These are phyloP conservation scores for Halocynthia roretzi DNA, from an alignment of 23 tunicate genomes.

Conservation along the genomic window DNA sequence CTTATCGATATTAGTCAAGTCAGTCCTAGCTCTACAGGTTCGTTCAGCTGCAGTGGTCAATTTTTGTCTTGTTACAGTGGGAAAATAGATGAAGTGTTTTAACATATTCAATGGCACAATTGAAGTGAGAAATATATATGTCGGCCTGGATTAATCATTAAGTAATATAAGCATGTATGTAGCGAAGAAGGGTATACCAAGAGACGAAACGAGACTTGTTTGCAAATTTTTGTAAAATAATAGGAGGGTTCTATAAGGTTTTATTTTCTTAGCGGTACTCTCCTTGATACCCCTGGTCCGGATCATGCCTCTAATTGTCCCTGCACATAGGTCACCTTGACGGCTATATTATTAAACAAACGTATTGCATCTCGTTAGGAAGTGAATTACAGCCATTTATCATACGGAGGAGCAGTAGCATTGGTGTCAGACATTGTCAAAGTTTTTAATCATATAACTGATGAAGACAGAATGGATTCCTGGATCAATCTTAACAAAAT, in stretches of 20 bases:
- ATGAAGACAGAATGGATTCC: slow-evolving; percentile 32
- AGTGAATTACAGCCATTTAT: slow-evolving; percentile 34
- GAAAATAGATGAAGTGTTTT: too few species aligned
- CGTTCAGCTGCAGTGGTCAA: background rate
- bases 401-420: slow-evolving; percentile 9
- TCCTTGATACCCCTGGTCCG: too few species aligned
- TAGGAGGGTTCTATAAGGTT: too few species aligned
- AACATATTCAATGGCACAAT: background rate
- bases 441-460: slow-evolving; percentile 50
- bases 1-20: slow-evolving; percentile 25
- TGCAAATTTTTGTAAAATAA: too few species aligned
- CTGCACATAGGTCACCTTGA: background rate
- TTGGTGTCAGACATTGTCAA: slow-evolving; percentile 41
- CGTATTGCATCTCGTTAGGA: slow-evolving; percentile 18
- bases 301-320: background rate
- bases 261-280: too few species aligned
- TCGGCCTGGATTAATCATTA: too few species aligned
- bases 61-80: too few species aligned
- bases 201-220: too few species aligned
- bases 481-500: slow-evolving; percentile 20
- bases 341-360: background rate
- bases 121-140: too few species aligned
- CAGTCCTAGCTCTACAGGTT: slow-evolving; percentile 62
- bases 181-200: too few species aligned
- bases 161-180: too few species aligned